These are phyloP conservation scores for Rhinoraja longicauda DNA, from an alignment of 2,797 vertebrate species.

Conservation along the genomic window DNA sequence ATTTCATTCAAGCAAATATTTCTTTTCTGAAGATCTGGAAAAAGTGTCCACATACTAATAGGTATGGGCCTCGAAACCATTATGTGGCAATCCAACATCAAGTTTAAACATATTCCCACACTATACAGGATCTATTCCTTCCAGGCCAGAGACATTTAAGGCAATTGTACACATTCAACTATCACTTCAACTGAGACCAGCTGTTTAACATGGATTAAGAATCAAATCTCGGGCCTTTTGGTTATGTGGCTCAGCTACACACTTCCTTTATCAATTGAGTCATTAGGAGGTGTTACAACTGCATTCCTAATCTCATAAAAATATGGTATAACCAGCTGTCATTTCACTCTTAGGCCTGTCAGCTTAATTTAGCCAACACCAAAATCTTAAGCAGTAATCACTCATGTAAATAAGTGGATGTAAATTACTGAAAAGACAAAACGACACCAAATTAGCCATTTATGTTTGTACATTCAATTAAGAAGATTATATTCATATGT, in stretches of 20 bases:
- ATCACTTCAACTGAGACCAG: background rate
- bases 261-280: background rate
- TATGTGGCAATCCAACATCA: background rate
- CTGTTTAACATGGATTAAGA: background rate
- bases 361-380: background rate
- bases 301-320: background rate
- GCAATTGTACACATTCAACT: background rate
- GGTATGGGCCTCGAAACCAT: background rate
- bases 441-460: background rate
- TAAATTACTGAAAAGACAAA: background rate
- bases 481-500: background rate
- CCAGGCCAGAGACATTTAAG: background rate
- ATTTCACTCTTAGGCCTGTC: background rate
- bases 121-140: background rate
- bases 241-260: background rate
- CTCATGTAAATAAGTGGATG: background rate
- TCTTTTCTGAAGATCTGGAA: background rate
- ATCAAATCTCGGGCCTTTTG: background rate
- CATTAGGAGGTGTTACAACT: background rate
- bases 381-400: background rate
- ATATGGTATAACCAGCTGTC: background rate
- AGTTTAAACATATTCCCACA: background rate
- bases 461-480: conserved; percentile 2
- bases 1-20: background rate
- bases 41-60: background rate